Evolutionary conservation across 1,140 invertebrate genomes (phyloP), one percentile per base, ranked within the genome.

Genomic region (Scylla paramamosain): DNA sequence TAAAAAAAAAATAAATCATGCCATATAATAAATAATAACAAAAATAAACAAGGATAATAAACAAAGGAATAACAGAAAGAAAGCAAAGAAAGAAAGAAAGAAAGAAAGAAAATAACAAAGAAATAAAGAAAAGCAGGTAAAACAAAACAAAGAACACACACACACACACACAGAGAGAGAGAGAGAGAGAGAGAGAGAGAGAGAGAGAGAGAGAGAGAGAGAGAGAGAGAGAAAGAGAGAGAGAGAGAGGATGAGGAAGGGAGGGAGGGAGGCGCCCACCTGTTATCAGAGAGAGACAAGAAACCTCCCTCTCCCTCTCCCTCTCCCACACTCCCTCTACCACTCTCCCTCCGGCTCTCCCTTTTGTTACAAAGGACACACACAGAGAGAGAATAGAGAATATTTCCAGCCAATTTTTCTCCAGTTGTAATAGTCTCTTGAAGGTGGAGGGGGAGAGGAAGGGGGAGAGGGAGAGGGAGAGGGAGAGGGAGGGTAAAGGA

Each of bases 241-340:
- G 89, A 91, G 89, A 91, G 89, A 91, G 89, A 91, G 89, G 48
- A n/a, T 48, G 90, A 32, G 90, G 46, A 52, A 67, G 59, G 46
- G 52, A 77, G 52, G 77, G 90, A 77, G 59, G 67, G 52, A 91
- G 16, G 16, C 0, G 67, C 52, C 52, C 29, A 77, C 52, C 31
- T 46, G 67, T 77, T 77, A 77, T 77, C 67, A 77, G 67, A 77
- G 67, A 77, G 20, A 77, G 25, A n/a, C 16, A 77, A 77, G 25
- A n/a, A 25, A n/a, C 67, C 25, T 77, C 8, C 67, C 67, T 59
- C 16, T n/a, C 52, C 52, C 67, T n/a, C 6, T 77, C 25, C n/a
- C 67, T 77, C 67, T 25, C 67, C 67, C 16, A 25, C 67, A 4
- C 67, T 77, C 16, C 67, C 67, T 77, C 67, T 14, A 7, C 48